Conservation (phyloP, 2,113 vertebrate genomes). For the Gadus chalcogrammus region DNA sequence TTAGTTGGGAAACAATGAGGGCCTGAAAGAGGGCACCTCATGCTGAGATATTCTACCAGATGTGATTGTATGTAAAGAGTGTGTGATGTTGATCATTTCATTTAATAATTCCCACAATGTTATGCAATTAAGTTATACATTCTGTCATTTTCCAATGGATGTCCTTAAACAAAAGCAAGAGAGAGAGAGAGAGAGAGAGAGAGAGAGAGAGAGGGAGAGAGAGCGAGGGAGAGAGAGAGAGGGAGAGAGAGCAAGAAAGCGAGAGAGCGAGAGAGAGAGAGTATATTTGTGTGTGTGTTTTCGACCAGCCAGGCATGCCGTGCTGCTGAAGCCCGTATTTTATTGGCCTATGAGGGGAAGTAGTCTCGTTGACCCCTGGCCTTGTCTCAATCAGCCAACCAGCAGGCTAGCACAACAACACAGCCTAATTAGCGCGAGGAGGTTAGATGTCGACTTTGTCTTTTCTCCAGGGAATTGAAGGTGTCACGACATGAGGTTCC, state of each 20-base stretch:
- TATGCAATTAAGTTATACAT: neutral
- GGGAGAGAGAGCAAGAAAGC: constrained; percentile 26
- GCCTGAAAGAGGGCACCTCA: constrained; percentile 44
- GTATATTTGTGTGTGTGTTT: constrained; percentile 18
- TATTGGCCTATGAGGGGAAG: constrained; percentile 42
- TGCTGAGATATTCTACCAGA: constrained; percentile 48
- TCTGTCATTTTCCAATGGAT: no score
- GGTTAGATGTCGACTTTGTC: constrained; percentile 75
- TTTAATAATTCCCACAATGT: no score
- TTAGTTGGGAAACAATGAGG: constrained; percentile 78
- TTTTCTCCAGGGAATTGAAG: neutral
- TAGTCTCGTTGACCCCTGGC: constrained; percentile 66
- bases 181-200: constrained; percentile 42
- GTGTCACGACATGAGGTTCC: no score
- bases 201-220: constrained; percentile 30
- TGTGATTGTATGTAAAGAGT: constrained; percentile 16
- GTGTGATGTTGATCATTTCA: constrained; percentile 8
- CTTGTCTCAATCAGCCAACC: constrained; percentile 66
- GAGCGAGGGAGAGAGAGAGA: constrained; percentile 40
- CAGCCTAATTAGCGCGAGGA: constrained; percentile 77
- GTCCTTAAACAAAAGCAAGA: no score
- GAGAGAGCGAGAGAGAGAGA: constrained; percentile 25
- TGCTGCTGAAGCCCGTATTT: constrained; percentile 6
- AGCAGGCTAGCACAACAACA: constrained; percentile 81
- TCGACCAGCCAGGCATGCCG: constrained; percentile 56